phyloP scores from a whole-genome alignment of 2,888 invertebrate species.

The Stenchaetothrips biformis region DNA sequence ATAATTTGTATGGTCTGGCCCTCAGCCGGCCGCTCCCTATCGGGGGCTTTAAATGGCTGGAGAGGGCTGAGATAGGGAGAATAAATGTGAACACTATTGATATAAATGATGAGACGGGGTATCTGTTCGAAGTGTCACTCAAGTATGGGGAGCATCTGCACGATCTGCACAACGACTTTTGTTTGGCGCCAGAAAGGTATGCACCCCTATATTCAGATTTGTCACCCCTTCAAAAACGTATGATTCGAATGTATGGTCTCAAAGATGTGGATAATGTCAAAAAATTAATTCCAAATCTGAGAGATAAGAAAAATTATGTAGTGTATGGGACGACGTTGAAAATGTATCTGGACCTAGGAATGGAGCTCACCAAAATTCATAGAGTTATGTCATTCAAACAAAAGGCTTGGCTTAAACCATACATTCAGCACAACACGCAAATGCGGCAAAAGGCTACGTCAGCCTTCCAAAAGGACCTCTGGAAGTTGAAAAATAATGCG shows the following conservation, averaged over 20 bases:
- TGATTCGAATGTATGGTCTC: too few species aligned
- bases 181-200: too few species aligned
- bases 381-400: constrained; percentile 8
- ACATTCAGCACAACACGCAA: constrained; percentile 14
- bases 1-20: too few species aligned
- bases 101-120: not conserved
- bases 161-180: constrained; percentile 10
- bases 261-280: too few species aligned
- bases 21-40: not conserved
- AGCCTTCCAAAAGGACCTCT: constrained; percentile 24
- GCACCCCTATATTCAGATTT: too few species aligned
- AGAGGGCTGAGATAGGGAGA: not conserved
- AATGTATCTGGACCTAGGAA: constrained; percentile 6
- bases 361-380: constrained; percentile 28
- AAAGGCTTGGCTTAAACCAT: not conserved
- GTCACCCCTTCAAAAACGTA: too few species aligned
- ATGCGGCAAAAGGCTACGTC: constrained; percentile 13
- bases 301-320: constrained; percentile 19
- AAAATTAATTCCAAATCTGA: constrained; percentile 21
- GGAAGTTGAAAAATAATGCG: not conserved
- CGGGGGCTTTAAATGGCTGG: not conserved
- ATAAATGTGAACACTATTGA: not conserved
- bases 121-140: not conserved
- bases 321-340: not conserved
- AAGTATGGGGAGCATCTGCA: constrained; percentile 7